Base-by-base conservation (phyloP, 92 coral and sea anemone genomes). In the Phenganax stokvisi region DNA sequence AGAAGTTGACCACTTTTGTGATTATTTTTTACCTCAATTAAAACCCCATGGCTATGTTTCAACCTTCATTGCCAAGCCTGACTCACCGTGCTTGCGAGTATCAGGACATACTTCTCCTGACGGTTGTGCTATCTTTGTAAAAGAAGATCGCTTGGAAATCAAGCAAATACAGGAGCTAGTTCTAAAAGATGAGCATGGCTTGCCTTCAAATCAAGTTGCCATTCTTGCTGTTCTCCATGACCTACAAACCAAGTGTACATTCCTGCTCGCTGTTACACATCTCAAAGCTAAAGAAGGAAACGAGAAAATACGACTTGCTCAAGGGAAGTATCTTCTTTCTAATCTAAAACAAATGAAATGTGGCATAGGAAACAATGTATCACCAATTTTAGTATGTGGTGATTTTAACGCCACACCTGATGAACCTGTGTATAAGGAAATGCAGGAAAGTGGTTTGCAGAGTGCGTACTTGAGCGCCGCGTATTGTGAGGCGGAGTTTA, bases 361-460 rank as follows among this genome's bases (percentile, higher is more conserved):
- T 61, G 89, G 84, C 55, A 87, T 77, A 57, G 89, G 86, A 59
- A 76, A 76, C 58, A 79, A 80, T 67, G 86, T 9, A 52, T 64
- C 53, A 51, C 83, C 93, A 30, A 87, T 86, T 0, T 17, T 96
- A 16, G 52, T 96, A 28, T 89, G 92, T 85, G 99, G 99, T 0
- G 99, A 96, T 74, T 96, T 96, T 54, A 96, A 96, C 88, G 99
- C 99, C 44, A 93, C 91, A n/a, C 92, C 97, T 37, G 31, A 85
- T 56, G 99, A 96, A 63, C 92, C 88, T 64, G 91, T 96, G 10
- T 96, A 88, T 79, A 51, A 81, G 74, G 83, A 85, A 68, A 88
- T 96, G 96, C 87, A 84, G 78, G 75, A 90, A 54, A 90, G 88
- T 13, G 80, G 70, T 16, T 51, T 96, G 73, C 61, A 60, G 56